phyloP scores from a whole-genome alignment of 1,140 invertebrate species.

The Globodera ellingtonae region DNA sequence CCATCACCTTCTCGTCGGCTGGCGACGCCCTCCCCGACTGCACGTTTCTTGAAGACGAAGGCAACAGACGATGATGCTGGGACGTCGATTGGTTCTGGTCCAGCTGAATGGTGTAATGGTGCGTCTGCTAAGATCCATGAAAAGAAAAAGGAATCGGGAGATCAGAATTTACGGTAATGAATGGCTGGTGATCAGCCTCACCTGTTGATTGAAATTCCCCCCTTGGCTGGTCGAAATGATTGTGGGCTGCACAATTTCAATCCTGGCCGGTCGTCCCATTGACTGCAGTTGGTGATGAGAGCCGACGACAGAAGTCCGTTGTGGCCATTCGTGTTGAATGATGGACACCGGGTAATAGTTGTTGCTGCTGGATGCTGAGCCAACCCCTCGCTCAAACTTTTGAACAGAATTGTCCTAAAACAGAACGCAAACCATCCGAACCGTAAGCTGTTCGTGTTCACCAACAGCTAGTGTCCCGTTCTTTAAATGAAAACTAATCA shows the following conservation, averaged over 20 bases:
- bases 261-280: constrained; percentile 7
- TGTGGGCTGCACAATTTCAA: constrained; percentile 28
- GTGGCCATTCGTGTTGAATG: constrained; percentile 25
- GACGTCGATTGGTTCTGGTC: constrained; percentile 11
- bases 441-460: too few species aligned
- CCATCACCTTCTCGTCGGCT: constrained; percentile 17
- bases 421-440: neutral
- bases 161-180: neutral
- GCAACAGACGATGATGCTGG: constrained; percentile 5
- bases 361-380: neutral
- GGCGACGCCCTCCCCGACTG: constrained; percentile 3
- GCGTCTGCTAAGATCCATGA: constrained; percentile 13
- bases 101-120: constrained; percentile 25
- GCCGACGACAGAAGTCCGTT: constrained; percentile 2
- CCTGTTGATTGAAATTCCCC: constrained; percentile 17
- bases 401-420: constrained; percentile 10
- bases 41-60: neutral
- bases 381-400: constrained; percentile 10
- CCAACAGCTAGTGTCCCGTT: too few species aligned
- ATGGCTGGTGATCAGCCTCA: neutral
- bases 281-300: constrained; percentile 19
- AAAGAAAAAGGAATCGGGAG: neutral
- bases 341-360: constrained; percentile 30
- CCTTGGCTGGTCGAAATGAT: constrained; percentile 23
- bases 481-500: too few species aligned